Evolutionary conservation across 2,113 vertebrate species (phyloP).

Genomic region (Mesitornis unicolor): DNA sequence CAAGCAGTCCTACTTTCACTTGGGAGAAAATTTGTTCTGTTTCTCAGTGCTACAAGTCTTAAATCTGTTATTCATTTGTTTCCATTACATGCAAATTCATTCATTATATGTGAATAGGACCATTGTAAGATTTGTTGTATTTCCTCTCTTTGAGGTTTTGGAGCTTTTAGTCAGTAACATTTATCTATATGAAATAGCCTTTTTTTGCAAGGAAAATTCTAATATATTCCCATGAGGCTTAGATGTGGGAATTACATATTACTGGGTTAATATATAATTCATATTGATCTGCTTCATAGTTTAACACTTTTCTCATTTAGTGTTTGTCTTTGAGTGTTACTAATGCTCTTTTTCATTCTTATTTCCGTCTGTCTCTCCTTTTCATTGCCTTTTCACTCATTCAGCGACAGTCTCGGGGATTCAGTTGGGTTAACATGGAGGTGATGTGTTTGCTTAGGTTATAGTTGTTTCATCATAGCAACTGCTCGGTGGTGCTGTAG

Average conservation of each 20-base stretch:
- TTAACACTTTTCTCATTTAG: not conserved
- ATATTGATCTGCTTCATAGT: not conserved
- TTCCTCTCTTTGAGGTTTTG: not conserved
- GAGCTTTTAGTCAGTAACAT: not conserved
- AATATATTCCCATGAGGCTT: not conserved
- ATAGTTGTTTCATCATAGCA: not conserved
- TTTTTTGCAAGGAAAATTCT: not conserved
- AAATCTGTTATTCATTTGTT: not conserved
- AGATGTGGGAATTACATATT: not conserved
- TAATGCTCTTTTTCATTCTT: not conserved
- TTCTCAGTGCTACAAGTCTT: not conserved
- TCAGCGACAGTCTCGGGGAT: conserved; percentile 38
- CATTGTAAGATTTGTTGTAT: not conserved
- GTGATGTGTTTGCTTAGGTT: conserved; percentile 30
- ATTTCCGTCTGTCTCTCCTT: not conserved
- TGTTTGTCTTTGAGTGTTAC: not conserved
- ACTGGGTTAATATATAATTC: not conserved
- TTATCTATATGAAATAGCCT: not conserved
- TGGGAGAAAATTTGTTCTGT: not conserved
- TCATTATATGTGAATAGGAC: not conserved
- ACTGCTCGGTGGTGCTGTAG: conserved; percentile 10
- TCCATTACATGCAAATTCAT: not conserved
- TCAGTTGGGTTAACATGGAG: conserved; percentile 56
- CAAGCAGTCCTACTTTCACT: not conserved
- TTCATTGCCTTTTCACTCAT: not conserved